Conservation (phyloP, 2,797 vertebrate genomes). For the Menidia menidia region DNA sequence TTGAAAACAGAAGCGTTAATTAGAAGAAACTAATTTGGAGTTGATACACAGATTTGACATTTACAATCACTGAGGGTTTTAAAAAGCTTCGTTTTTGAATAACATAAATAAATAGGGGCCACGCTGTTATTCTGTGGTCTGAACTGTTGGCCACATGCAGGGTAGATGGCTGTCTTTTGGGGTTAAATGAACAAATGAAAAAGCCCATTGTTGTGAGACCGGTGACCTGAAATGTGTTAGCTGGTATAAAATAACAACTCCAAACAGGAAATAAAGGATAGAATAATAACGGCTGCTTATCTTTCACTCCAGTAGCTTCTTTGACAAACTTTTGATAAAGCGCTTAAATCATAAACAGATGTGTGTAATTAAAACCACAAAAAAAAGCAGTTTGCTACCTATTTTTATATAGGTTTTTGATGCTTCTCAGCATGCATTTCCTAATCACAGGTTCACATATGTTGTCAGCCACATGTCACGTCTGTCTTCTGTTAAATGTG, state of each 20-base stretch:
- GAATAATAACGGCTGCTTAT: background rate
- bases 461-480: slow-evolving; percentile 27
- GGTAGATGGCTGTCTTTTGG: too few relatives aligned
- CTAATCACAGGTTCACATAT: slow-evolving; percentile 20
- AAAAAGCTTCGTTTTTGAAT: background rate
- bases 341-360: background rate
- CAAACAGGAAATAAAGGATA: background rate
- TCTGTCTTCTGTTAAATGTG: slow-evolving; percentile 32
- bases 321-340: background rate
- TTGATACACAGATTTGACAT: background rate
- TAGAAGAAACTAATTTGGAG: background rate
- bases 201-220: background rate
- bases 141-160: too few relatives aligned
- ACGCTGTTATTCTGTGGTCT: background rate
- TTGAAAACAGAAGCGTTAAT: background rate
- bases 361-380: background rate
- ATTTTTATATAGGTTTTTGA: background rate
- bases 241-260: background rate
- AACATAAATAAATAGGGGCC: background rate
- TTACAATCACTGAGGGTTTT: background rate
- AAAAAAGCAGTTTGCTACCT: background rate
- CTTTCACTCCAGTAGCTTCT: background rate
- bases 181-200: too few relatives aligned
- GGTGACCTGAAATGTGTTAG: background rate
- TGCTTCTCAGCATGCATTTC: slow-evolving; percentile 7